A percentile compares a stretch with the other conserved stretches of the same genome.
Evolutionary conservation across 2,113 vertebrate genomes (phyloP).

Genomic region (Poeciliopsis turrubarensis): DNA sequence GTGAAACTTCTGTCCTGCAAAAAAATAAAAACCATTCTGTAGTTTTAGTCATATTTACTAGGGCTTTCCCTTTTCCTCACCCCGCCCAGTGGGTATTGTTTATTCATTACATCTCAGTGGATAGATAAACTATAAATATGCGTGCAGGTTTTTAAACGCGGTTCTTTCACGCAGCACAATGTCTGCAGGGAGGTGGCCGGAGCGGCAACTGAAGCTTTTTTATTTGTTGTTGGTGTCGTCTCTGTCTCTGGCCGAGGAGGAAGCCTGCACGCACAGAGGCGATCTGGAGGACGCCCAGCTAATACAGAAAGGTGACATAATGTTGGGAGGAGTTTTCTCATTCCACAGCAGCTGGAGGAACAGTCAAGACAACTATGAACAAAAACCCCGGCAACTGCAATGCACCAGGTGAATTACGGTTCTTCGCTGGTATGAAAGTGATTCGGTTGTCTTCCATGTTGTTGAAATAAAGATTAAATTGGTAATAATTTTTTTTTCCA

Average conservation of each 20-base stretch:
- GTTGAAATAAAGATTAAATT: not conserved
- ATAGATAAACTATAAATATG: not conserved
- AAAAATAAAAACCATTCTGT: not conserved
- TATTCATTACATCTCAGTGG: not conserved
- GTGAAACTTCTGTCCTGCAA: not conserved
- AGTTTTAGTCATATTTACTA: not conserved
- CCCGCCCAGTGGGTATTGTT: not conserved
- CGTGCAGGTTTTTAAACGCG: not conserved
- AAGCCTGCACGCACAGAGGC: constrained; percentile 5
- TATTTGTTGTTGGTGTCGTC: constrained; percentile 45
- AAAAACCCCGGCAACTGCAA: constrained; percentile 55
- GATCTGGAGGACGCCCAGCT: constrained; percentile 23
- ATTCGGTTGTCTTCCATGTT: not conserved
- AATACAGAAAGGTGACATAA: constrained; percentile 64
- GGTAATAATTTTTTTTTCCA: not conserved
- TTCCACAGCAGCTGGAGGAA: constrained; percentile 67
- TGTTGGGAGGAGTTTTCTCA: constrained; percentile 70
- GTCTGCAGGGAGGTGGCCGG: constrained; percentile 43
- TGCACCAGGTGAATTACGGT: constrained; percentile 64
- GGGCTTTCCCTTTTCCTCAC: not conserved
- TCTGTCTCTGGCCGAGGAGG: constrained; percentile 10
- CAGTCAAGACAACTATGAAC: constrained; percentile 29
- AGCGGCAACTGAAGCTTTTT: constrained; percentile 53
- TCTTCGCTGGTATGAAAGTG: not conserved
- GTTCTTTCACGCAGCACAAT: constrained; percentile 33